phyloP scores from a whole-genome alignment of 2,113 vertebrate genomes.

The Procavia capensis region DNA sequence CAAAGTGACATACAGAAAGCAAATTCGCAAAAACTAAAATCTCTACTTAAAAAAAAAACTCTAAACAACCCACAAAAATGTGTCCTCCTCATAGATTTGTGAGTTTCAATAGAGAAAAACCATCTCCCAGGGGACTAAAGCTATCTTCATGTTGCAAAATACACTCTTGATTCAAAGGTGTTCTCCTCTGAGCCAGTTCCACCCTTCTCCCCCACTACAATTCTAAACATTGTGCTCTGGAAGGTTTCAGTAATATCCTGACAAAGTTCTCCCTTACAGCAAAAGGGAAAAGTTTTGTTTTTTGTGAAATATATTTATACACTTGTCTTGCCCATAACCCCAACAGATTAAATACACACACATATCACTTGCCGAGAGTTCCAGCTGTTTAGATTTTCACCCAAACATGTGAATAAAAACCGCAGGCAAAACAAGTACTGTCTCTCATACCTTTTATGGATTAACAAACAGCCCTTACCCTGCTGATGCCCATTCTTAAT shows the following conservation, averaged over 20 bases:
- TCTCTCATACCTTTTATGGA: conserved; percentile 84
- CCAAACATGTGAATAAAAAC: conserved; percentile 76
- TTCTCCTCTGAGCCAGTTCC: neutral
- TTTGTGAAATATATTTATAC: conserved; percentile 46
- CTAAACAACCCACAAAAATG: neutral
- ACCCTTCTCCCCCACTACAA: neutral
- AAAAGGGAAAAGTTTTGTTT: conserved; percentile 55
- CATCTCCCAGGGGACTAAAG: conserved; percentile 14
- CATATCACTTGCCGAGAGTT: conserved; percentile 65
- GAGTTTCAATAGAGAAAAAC: conserved; percentile 31
- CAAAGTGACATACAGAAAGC: neutral
- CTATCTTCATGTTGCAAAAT: neutral
- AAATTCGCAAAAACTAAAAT: conserved; percentile 25
- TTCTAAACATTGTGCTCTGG: conserved; percentile 16
- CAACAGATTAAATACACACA: conserved; percentile 70
- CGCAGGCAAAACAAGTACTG: conserved; percentile 77
- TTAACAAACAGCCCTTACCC: conserved; percentile 85
- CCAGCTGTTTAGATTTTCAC: conserved; percentile 79
- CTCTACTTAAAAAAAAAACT: neutral
- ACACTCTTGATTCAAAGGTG: neutral
- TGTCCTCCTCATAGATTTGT: conserved; percentile 44
- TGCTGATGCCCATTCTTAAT: conserved; percentile 84
- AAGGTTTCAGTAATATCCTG: conserved; percentile 40
- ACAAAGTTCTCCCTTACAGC: conserved; percentile 39
- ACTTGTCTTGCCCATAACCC: conserved; percentile 75